Evolutionary conservation across 2,797 vertebrate genomes (phyloP).

Genomic region (Todus mexicanus): DNA sequence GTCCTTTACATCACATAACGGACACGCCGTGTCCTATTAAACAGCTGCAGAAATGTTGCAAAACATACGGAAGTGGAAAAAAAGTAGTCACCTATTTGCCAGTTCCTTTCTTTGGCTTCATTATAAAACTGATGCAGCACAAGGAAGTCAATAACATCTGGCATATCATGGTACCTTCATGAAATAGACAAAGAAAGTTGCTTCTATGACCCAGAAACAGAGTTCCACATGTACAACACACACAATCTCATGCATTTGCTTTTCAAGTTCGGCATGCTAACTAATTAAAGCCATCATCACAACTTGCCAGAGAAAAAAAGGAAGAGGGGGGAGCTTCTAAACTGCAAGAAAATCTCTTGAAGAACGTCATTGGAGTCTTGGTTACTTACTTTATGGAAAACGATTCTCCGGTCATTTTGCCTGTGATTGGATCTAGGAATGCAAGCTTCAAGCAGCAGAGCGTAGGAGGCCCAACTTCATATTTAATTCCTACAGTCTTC

Average conservation of each 20-base stretch:
- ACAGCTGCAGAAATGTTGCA: background rate
- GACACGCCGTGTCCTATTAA: background rate
- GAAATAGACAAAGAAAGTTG: background rate
- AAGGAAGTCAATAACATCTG: conserved; percentile 99
- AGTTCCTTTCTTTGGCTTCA: conserved; percentile 96
- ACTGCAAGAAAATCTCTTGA: background rate
- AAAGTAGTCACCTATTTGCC: conserved; percentile 86
- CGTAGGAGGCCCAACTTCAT: conserved; percentile 94
- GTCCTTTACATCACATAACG: background rate
- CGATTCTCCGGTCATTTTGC: conserved; percentile 96
- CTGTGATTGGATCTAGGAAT: conserved; percentile 92
- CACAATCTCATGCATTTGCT: background rate
- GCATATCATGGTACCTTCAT: conserved; percentile 97
- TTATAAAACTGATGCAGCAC: conserved; percentile 97
- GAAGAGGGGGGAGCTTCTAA: background rate
- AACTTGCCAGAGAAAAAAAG: background rate
- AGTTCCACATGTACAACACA: background rate
- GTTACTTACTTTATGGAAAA: conserved; percentile 94
- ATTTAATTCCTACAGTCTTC: conserved; percentile 97
- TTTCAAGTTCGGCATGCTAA: background rate
- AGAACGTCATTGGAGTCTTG: background rate
- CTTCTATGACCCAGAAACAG: background rate
- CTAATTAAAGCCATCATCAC: background rate
- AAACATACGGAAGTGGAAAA: background rate
- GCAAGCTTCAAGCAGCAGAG: conserved; percentile 97